phyloP scores from a whole-genome alignment of 2,888 invertebrate species.

The Drosophila atripex region DNA sequence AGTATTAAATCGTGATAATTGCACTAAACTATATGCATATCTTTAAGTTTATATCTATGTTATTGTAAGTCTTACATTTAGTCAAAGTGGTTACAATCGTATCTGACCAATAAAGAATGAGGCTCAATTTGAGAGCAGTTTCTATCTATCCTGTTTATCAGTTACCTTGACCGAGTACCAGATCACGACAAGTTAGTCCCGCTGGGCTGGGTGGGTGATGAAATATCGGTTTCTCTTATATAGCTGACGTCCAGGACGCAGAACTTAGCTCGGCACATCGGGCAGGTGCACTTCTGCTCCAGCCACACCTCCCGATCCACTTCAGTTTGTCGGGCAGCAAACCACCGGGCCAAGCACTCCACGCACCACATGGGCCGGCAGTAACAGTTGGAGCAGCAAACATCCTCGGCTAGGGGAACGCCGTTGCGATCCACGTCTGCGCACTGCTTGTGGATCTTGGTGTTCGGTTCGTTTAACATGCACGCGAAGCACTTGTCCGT shows the following conservation, averaged over 20 bases:
- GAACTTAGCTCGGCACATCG: slow-evolving; percentile 93
- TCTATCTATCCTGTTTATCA: slow-evolving; percentile 12
- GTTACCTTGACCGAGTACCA: slow-evolving; percentile 19
- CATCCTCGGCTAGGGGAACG: slow-evolving; percentile 79
- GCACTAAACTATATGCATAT: slow-evolving; percentile 63
- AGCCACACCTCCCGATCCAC: slow-evolving; percentile 90
- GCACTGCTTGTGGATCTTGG: slow-evolving; percentile 91
- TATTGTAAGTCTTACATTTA: slow-evolving; percentile 48
- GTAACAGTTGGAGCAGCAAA: slow-evolving; percentile 85
- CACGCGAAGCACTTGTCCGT: slow-evolving; percentile 94
- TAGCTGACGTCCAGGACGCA: slow-evolving; percentile 93
- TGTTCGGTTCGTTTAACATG: slow-evolving; percentile 91
- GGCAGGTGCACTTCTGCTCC: slow-evolving; percentile 92
- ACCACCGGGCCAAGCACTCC: slow-evolving; percentile 94
- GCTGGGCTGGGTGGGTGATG: slow-evolving; percentile 1
- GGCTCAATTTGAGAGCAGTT: slow-evolving; percentile 41
- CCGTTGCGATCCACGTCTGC: slow-evolving; percentile 84
- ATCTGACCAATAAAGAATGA: slow-evolving; percentile 66
- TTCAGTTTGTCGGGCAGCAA: slow-evolving; percentile 91
- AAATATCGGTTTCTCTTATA: slow-evolving; percentile 49
- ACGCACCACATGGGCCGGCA: slow-evolving; percentile 96
- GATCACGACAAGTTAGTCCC: slow-evolving; percentile 51
- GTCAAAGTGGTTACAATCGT: slow-evolving; percentile 43
- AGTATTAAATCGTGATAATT: slow-evolving; percentile 79
- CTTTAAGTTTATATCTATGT: slow-evolving; percentile 52